These are phyloP conservation scores for Trinorchestia longiramus DNA, from an alignment of 1,140 invertebrate species.

Conservation along the genomic window DNA sequence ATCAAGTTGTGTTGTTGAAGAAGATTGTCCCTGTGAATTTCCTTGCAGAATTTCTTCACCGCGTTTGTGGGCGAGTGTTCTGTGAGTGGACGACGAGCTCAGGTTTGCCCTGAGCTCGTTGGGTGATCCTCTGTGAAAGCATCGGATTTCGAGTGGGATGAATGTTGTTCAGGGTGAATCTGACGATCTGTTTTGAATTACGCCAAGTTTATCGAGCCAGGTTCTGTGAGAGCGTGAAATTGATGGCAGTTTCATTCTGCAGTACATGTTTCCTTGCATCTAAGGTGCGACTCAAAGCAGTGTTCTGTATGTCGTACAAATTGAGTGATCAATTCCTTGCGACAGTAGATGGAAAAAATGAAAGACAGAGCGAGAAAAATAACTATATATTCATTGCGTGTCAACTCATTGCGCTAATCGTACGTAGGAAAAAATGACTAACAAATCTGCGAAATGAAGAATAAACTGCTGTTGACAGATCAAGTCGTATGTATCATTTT, in stretches of 20 bases:
- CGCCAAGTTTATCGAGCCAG: background rate
- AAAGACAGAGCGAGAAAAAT: too few species aligned
- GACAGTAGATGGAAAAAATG: too few species aligned
- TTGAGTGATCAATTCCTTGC: background rate
- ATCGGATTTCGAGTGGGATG: constrained; percentile 27
- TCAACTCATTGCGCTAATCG: too few species aligned
- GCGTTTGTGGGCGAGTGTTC: background rate
- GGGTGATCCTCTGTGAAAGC: constrained; percentile 42
- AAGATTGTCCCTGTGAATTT: background rate
- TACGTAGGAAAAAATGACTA: too few species aligned
- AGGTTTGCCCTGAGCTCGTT: background rate
- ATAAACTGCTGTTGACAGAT: too few species aligned
- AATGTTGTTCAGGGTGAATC: constrained; percentile 28
- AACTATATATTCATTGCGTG: too few species aligned
- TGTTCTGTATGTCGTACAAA: background rate
- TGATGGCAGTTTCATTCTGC: background rate
- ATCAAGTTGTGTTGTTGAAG: background rate
- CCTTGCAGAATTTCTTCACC: background rate
- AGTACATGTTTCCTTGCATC: background rate
- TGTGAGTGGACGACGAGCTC: background rate
- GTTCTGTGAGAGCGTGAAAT: background rate
- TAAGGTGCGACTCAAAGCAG: background rate
- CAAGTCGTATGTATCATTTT: too few species aligned
- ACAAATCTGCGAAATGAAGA: too few species aligned
- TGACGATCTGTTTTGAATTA: constrained; percentile 53